Percentiles rank a stretch among this genome's conserved stretches.
phyloP scores from a whole-genome alignment of 2,797 vertebrate genomes.

The Buphagus erythrorhynchus region DNA sequence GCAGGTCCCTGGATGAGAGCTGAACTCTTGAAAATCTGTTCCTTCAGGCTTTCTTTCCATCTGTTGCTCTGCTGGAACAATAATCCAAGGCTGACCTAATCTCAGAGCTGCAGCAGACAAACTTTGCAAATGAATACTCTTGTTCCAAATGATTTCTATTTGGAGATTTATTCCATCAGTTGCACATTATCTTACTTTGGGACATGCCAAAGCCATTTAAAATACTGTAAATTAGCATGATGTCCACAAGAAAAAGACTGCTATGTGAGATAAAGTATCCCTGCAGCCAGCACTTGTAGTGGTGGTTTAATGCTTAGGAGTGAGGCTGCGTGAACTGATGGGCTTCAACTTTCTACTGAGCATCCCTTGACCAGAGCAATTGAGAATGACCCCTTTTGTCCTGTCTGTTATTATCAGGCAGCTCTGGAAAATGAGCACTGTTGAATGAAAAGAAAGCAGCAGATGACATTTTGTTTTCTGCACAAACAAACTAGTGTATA shows the following conservation, averaged over 20 bases:
- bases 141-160: not conserved
- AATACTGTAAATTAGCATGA: not conserved
- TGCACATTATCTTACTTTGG: not conserved
- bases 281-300: not conserved
- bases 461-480: constrained; percentile 58
- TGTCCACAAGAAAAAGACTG: not conserved
- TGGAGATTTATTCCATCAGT: not conserved
- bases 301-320: not conserved
- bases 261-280: not conserved
- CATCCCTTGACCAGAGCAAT: not conserved
- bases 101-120: not conserved
- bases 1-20: not conserved
- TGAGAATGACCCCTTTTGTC: constrained; percentile 59
- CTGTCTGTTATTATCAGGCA: not conserved
- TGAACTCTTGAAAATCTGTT: not conserved
- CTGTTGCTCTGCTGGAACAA: not conserved
- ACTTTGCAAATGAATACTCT: not conserved
- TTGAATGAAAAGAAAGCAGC: not conserved
- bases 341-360: not conserved
- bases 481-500: not conserved
- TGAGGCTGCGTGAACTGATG: not conserved
- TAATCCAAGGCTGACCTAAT: not conserved
- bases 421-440: constrained; percentile 12
- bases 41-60: not conserved
- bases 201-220: not conserved